Conservation (phyloP, 2,113 vertebrate species). For the Todiramphus chloris region DNA sequence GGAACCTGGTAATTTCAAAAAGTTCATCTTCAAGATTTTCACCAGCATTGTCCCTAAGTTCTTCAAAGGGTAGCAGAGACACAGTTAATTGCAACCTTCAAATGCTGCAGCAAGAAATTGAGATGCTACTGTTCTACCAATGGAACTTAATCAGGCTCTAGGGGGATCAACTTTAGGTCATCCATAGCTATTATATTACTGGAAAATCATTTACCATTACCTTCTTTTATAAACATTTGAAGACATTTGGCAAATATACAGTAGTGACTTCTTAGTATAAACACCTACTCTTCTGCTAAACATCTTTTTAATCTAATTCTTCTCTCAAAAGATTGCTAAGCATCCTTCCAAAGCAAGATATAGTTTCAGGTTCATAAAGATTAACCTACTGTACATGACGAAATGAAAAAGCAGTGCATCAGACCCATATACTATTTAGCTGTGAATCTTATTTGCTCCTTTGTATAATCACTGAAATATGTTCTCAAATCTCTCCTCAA, state of each 20-base stretch:
- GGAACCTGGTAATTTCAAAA: background rate
- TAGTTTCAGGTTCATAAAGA: background rate
- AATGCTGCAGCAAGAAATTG: background rate
- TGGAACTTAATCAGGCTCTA: background rate
- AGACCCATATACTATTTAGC: background rate
- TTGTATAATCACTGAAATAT: background rate
- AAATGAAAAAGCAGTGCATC: background rate
- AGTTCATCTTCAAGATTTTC: background rate
- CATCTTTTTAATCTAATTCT: background rate
- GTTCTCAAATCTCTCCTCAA: background rate
- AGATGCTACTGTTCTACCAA: background rate
- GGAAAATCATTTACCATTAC: background rate
- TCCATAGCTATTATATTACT: background rate
- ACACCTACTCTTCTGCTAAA: background rate
- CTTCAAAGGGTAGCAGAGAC: background rate
- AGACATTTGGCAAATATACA: background rate
- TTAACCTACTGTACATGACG: background rate
- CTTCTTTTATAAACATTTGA: background rate
- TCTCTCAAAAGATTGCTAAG: background rate
- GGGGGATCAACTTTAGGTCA: background rate
- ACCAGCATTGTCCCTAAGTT: background rate
- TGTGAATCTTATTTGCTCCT: background rate
- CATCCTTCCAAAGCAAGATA: background rate
- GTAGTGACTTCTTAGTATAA: background rate
- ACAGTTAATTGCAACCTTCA: background rate